Evolutionary conservation across 2,113 vertebrate genomes (phyloP).

Genomic region (Tetrao urogallus): DNA sequence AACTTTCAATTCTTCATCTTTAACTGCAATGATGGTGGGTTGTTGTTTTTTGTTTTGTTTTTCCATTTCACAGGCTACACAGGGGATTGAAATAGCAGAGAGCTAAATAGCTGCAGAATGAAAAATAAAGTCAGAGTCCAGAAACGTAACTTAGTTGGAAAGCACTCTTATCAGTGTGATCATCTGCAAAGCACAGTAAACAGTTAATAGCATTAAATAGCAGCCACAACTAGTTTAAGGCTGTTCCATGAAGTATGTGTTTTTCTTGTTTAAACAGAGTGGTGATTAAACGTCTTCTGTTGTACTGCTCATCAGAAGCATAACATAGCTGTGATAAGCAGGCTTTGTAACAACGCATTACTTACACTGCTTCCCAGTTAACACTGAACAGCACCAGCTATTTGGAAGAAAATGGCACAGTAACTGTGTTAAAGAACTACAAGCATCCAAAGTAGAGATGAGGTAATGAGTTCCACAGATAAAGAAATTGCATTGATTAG

Average conservation of each 20-base stretch:
- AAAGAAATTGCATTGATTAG: neutral
- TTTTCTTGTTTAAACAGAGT: neutral
- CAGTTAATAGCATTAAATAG: neutral
- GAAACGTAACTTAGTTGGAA: too few species aligned
- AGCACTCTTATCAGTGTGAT: neutral
- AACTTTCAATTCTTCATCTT: neutral
- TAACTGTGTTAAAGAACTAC: neutral
- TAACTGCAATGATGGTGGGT: neutral
- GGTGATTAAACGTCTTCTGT: neutral
- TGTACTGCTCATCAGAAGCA: neutral
- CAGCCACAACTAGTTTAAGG: neutral
- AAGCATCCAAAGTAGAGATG: neutral
- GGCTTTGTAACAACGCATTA: neutral
- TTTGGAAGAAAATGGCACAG: neutral
- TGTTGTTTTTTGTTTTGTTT: neutral
- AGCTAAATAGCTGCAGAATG: neutral
- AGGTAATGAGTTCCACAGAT: neutral
- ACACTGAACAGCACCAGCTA: neutral
- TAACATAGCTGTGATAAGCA: neutral
- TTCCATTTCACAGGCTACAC: neutral
- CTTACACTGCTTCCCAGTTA: neutral
- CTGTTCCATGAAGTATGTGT: neutral
- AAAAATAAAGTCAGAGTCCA: neutral
- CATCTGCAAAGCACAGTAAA: neutral
- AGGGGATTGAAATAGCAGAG: neutral